Evolutionary conservation across 1,140 invertebrate genomes (phyloP).

Genomic region (Planococcus citri): DNA sequence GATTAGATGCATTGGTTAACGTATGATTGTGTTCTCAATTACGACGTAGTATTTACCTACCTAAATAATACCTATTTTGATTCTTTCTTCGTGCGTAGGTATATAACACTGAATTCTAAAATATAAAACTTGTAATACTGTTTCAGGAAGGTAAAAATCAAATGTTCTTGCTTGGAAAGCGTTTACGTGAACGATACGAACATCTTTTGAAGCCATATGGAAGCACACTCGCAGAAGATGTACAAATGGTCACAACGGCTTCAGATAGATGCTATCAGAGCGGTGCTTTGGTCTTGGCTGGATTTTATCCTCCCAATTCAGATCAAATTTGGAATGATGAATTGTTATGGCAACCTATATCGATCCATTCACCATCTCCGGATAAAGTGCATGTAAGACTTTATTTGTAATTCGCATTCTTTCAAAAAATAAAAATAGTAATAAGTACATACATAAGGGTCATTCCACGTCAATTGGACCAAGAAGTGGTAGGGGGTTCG

Average conservation of each 20-base stretch:
- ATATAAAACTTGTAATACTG: not conserved
- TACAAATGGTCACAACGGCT: constrained; percentile 6
- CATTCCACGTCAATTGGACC: too few relatives aligned
- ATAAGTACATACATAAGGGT: too few relatives aligned
- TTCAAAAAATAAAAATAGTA: too few relatives aligned
- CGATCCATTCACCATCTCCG: not conserved
- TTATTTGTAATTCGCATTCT: not conserved
- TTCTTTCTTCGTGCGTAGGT: too few relatives aligned
- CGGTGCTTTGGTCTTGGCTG: constrained; percentile 11
- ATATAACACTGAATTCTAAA: too few relatives aligned
- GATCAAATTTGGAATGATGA: constrained; percentile 21
- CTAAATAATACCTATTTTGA: too few relatives aligned
- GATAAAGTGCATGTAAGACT: not conserved
- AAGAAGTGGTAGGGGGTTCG: too few relatives aligned
- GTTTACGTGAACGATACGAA: not conserved
- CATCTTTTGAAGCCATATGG: not conserved
- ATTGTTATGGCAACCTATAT: constrained; percentile 22
- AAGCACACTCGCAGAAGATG: not conserved
- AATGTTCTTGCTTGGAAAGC: not conserved
- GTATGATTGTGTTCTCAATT: not conserved
- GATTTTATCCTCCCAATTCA: constrained; percentile 22
- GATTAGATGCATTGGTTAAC: not conserved
- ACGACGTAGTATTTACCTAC: too few relatives aligned
- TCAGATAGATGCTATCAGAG: constrained; percentile 19
- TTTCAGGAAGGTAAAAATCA: not conserved